Percentiles rank a stretch among this genome's conserved stretches.
Conservation (phyloP, 2,113 vertebrate genomes). For the Podilymbus podiceps region DNA sequence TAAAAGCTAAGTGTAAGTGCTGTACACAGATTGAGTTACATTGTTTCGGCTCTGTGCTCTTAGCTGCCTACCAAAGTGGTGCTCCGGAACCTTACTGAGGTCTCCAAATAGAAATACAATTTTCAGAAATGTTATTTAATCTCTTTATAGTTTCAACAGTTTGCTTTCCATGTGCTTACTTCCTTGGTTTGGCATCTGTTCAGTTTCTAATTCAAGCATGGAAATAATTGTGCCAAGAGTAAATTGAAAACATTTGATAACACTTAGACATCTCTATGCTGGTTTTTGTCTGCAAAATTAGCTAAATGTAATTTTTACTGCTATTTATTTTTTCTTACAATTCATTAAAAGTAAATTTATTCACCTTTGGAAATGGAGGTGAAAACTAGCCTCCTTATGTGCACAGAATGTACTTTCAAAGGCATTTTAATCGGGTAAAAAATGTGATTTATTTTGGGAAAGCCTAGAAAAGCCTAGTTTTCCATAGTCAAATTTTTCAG, state of each 20-base stretch:
- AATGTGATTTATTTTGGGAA: neutral
- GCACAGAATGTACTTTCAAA: neutral
- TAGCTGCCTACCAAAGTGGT: neutral
- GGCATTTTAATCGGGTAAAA: neutral
- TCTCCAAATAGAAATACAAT: neutral
- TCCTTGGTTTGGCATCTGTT: conserved; percentile 12
- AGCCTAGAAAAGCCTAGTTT: neutral
- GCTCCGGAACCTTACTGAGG: neutral
- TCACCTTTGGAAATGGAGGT: neutral
- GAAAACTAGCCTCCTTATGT: neutral
- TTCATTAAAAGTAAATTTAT: neutral
- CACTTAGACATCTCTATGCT: neutral
- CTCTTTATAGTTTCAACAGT: neutral
- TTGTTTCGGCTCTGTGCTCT: neutral
- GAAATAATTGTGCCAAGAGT: conserved; percentile 28
- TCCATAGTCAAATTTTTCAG: neutral
- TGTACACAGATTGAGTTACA: neutral
- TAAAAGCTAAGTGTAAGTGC: neutral
- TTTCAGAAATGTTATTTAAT: neutral
- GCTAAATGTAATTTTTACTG: neutral
- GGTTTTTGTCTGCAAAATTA: neutral
- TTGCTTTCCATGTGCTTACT: neutral
- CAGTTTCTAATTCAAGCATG: conserved; percentile 9
- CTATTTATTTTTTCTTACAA: neutral
- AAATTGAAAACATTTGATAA: conserved; percentile 39